A percentile compares a stretch with the other conserved stretches of the same genome.
These are phyloP conservation scores for Perca schrenkii DNA, from an alignment of 2,113 vertebrate genomes.

Conservation along the genomic window DNA sequence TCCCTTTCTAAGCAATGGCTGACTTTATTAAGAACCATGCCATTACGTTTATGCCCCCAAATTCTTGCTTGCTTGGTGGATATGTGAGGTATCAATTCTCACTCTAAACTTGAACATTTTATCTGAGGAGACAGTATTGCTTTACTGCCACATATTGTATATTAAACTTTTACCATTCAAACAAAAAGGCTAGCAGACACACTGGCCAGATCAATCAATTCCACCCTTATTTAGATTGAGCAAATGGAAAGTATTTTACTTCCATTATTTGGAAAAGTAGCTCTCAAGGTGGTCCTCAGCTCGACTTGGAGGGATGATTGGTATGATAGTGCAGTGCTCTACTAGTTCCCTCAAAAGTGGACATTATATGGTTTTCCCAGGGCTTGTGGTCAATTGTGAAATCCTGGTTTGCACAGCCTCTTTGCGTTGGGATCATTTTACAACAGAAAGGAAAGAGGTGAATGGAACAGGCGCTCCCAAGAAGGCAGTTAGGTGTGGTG, in stretches of 20 bases:
- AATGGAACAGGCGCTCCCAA: conserved; percentile 39
- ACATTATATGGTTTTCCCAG: conserved; percentile 61
- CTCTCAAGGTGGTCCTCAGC: conserved; percentile 76
- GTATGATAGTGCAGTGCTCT: conserved; percentile 53
- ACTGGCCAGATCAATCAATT: conserved; percentile 60
- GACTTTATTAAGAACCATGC: conserved; percentile 20
- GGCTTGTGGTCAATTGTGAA: conserved; percentile 69
- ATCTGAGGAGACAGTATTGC: conserved; percentile 46
- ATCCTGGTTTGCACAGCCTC: conserved; percentile 57
- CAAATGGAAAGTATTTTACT: conserved; percentile 70
- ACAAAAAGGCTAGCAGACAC: conserved; percentile 54
- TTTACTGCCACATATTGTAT: conserved; percentile 46
- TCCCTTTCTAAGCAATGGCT: conserved; percentile 22
- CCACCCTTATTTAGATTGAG: conserved; percentile 68
- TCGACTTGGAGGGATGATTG: conserved; percentile 53
- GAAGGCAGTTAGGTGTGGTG: conserved; percentile 53
- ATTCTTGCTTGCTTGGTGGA: conserved; percentile 48
- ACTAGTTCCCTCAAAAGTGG: conserved; percentile 52
- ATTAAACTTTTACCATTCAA: conserved; percentile 61
- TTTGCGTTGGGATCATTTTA: conserved; percentile 67
- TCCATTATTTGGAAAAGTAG: conserved; percentile 71
- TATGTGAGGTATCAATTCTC: conserved; percentile 57
- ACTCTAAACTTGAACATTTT: conserved; percentile 53
- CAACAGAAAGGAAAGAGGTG: conserved; percentile 53
- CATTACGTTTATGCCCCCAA: conserved; percentile 37